A percentile compares a stretch with the other conserved stretches of the same genome.
Evolutionary conservation across 2,113 vertebrate genomes (phyloP).

Genomic region (Vicugna pacos): DNA sequence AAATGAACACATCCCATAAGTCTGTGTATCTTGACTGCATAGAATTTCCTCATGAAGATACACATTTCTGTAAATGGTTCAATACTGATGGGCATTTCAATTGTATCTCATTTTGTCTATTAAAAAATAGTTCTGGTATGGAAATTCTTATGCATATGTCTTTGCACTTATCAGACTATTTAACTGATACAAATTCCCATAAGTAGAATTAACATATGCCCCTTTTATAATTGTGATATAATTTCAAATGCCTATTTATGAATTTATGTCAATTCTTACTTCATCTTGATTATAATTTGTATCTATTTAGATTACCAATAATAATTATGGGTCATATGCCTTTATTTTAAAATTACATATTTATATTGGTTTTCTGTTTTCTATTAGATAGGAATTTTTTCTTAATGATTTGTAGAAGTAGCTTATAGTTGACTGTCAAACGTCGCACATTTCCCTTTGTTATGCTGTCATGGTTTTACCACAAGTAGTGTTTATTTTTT

Average conservation of each 20-base stretch:
- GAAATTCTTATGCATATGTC: background rate
- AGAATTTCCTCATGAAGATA: background rate
- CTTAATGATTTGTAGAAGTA: background rate
- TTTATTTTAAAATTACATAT: background rate
- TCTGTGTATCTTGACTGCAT: background rate
- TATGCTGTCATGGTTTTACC: background rate
- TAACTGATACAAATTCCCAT: background rate
- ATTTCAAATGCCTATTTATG: background rate
- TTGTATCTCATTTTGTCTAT: background rate
- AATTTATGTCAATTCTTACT: background rate
- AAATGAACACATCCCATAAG: background rate
- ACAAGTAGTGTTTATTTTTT: background rate
- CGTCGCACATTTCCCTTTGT: background rate
- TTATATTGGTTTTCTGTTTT: slow-evolving; percentile 3
- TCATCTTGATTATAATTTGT: background rate
- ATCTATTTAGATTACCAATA: background rate
- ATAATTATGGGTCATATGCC: background rate
- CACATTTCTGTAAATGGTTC: background rate
- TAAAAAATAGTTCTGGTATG: background rate
- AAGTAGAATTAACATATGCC: background rate
- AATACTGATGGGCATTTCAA: background rate
- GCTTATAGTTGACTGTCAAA: background rate
- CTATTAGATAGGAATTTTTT: background rate
- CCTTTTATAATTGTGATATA: background rate
- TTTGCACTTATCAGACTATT: background rate